phyloP scores from a whole-genome alignment of 2,797 vertebrate genomes.

The Paramormyrops hopkinsi region DNA sequence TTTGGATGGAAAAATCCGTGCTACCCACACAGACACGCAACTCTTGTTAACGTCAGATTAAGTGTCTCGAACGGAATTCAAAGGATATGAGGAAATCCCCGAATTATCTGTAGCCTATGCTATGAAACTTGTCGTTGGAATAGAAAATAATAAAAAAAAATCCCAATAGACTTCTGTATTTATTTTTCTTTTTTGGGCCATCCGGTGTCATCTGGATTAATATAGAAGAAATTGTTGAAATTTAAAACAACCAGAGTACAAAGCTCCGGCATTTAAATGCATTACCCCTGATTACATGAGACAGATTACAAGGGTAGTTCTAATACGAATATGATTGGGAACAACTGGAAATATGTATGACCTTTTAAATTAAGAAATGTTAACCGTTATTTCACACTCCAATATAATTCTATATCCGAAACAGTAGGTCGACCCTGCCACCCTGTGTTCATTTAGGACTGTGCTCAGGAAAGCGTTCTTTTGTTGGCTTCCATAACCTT shows the following conservation, averaged over 20 bases:
- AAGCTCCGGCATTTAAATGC: background rate
- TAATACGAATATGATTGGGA: background rate
- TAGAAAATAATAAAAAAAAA: background rate
- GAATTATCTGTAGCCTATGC: background rate
- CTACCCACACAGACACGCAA: constrained; percentile 3
- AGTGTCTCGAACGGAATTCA: background rate
- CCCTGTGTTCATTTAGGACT: background rate
- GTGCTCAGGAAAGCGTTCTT: background rate
- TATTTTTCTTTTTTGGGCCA: background rate
- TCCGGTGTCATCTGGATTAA: background rate
- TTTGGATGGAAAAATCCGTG: background rate
- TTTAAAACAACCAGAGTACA: background rate
- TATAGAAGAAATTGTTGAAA: background rate
- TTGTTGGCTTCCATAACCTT: background rate
- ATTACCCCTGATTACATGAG: background rate
- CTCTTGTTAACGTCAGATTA: constrained; percentile 5
- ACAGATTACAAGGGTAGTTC: background rate
- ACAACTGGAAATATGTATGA: background rate
- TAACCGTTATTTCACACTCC: background rate
- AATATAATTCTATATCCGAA: background rate
- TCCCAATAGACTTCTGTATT: background rate
- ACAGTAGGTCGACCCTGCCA: background rate
- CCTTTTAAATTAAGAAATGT: background rate
- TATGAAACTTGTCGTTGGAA: background rate
- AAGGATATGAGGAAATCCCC: constrained; percentile 1